phyloP scores from a whole-genome alignment of 1,140 invertebrate species.

The Eupristina koningsbergeri region DNA sequence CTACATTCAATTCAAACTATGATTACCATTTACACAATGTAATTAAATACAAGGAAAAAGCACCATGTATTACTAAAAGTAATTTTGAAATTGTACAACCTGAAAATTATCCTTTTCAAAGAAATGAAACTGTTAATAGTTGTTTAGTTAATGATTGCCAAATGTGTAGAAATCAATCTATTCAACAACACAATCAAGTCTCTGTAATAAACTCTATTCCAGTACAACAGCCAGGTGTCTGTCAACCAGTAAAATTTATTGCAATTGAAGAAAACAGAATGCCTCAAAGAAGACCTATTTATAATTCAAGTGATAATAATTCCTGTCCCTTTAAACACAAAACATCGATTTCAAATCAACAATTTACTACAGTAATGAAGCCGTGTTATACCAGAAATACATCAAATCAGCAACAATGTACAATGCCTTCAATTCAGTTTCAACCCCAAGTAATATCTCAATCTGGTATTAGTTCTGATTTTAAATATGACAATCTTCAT shows the following conservation, averaged over 20 bases:
- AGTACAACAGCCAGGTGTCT: constrained; percentile 28
- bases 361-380: background rate
- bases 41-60: background rate
- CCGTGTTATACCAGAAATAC: background rate
- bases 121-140: background rate
- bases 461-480: background rate
- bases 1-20: background rate
- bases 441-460: background rate
- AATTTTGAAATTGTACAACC: constrained; percentile 9
- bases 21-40: background rate
- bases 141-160: constrained; percentile 1
- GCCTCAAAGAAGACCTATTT: constrained; percentile 49
- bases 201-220: background rate
- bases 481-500: constrained; percentile 25
- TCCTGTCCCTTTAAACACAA: constrained; percentile 23
- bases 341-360: constrained; percentile 6
- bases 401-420: background rate
- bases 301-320: constrained; percentile 24
- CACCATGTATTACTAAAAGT: background rate
- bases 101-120: background rate
- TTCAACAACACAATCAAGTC: background rate
- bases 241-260: constrained; percentile 56
- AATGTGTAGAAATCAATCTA: background rate
- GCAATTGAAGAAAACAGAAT: constrained; percentile 51
- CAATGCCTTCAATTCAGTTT: constrained; percentile 20